These are phyloP conservation scores for Osmerus eperlanus DNA, from an alignment of 2,113 vertebrate genomes.

Conservation along the genomic window DNA sequence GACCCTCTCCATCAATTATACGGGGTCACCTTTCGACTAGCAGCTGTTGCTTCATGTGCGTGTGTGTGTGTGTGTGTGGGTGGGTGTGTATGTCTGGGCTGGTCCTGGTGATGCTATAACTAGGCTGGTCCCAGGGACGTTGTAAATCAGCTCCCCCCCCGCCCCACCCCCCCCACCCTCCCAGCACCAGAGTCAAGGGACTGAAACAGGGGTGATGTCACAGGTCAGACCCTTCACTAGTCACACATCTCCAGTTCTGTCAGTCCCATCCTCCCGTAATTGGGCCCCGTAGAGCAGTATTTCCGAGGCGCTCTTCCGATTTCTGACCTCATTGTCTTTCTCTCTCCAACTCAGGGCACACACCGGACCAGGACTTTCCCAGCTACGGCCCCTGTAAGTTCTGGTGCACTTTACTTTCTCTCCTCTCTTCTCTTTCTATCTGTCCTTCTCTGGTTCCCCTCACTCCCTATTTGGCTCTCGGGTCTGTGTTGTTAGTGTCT, in stretches of 20 bases:
- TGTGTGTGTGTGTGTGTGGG: not conserved
- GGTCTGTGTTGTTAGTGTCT: not conserved
- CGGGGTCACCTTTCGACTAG: not conserved
- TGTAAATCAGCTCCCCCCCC: not conserved
- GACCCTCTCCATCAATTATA: slow-evolving; percentile 1
- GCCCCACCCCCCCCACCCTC: too few relatives aligned
- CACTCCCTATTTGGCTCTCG: not conserved
- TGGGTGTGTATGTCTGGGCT: not conserved
- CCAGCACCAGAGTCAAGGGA: not conserved
- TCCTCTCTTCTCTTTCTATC: not conserved
- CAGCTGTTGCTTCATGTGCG: not conserved
- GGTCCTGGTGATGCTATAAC: not conserved
- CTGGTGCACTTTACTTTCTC: not conserved
- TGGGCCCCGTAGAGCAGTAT: not conserved
- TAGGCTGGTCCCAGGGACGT: not conserved
- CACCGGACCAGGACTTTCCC: too few relatives aligned
- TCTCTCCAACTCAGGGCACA: not conserved
- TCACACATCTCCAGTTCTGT: not conserved
- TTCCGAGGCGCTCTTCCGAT: not conserved
- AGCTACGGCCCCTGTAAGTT: not conserved
- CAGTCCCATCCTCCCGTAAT: not conserved
- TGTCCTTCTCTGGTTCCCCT: not conserved
- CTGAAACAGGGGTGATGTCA: not conserved
- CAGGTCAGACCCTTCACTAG: not conserved
- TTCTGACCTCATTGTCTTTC: not conserved